These are phyloP conservation scores for Cerastis leucographa DNA, from an alignment of 2,888 invertebrate genomes.

Conservation along the genomic window DNA sequence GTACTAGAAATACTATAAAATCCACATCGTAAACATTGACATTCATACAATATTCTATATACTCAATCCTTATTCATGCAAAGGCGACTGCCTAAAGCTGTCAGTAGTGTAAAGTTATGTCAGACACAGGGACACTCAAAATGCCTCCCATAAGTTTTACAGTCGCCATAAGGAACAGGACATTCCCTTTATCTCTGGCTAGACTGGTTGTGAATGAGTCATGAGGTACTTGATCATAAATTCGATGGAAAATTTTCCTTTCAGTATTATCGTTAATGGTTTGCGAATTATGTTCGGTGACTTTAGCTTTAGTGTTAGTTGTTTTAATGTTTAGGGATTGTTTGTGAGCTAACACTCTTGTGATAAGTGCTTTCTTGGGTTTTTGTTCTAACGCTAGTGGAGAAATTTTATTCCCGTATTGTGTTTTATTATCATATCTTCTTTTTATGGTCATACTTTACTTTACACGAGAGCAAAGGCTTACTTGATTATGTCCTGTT, in stretches of 20 bases:
- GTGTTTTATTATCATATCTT: background rate
- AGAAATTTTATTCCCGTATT: background rate
- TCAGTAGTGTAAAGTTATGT: conserved; percentile 60
- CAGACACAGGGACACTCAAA: conserved; percentile 55
- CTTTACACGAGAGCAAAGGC: background rate
- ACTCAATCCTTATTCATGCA: conserved; percentile 58
- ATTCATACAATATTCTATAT: conserved; percentile 47
- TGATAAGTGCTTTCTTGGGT: conserved; percentile 29
- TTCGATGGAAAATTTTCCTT: conserved; percentile 70
- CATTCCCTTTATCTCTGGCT: conserved; percentile 60
- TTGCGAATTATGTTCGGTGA: conserved; percentile 60
- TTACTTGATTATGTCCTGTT: background rate
- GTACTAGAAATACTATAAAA: conserved; percentile 11
- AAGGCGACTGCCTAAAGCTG: conserved; percentile 58
- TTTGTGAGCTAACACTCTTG: conserved; percentile 31
- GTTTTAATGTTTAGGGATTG: conserved; percentile 28
- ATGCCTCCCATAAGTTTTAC: conserved; percentile 59
- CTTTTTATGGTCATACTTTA: background rate
- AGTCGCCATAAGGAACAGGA: conserved; percentile 59
- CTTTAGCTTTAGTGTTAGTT: conserved; percentile 44
- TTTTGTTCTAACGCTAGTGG: background rate
- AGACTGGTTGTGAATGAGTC: conserved; percentile 63
- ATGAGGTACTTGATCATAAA: conserved; percentile 69
- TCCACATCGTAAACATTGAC: conserved; percentile 33
- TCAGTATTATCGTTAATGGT: conserved; percentile 73